Conservation (phyloP, 2,797 vertebrate genomes). For the Malurus splendens region DNA sequence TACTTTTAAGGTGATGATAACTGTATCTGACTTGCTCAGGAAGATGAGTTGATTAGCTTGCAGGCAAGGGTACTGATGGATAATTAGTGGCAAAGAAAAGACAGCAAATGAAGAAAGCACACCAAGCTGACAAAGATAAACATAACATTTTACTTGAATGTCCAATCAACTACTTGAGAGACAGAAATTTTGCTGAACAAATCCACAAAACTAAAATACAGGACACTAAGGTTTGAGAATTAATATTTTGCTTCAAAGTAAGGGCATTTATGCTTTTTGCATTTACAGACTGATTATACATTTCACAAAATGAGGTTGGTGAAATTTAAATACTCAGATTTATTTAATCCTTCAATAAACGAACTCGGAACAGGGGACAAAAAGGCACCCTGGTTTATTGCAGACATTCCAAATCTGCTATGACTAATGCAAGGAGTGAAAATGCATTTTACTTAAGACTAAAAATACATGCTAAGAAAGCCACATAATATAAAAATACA, state of each 20-base stretch:
- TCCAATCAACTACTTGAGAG: not conserved
- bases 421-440: not conserved
- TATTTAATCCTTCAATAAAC: not conserved
- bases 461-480: not conserved
- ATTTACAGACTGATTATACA: not conserved
- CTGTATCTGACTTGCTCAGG: not conserved
- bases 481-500: not conserved
- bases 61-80: not conserved
- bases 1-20: slow-evolving; percentile 10
- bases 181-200: not conserved
- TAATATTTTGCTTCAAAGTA: not conserved
- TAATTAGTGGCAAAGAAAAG: not conserved
- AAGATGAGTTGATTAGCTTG: not conserved
- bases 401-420: not conserved
- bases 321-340: not conserved
- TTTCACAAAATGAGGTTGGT: not conserved
- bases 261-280: not conserved
- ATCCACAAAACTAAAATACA: not conserved
- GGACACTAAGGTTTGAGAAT: not conserved
- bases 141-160: not conserved
- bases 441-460: not conserved
- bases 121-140: not conserved
- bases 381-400: not conserved
- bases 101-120: not conserved
- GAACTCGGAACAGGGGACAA: not conserved